Evolutionary conservation across 2,113 vertebrate genomes (phyloP), one percentile per base, ranked within the genome.

Genomic region (Hypocryptadius cinnamomeus): DNA sequence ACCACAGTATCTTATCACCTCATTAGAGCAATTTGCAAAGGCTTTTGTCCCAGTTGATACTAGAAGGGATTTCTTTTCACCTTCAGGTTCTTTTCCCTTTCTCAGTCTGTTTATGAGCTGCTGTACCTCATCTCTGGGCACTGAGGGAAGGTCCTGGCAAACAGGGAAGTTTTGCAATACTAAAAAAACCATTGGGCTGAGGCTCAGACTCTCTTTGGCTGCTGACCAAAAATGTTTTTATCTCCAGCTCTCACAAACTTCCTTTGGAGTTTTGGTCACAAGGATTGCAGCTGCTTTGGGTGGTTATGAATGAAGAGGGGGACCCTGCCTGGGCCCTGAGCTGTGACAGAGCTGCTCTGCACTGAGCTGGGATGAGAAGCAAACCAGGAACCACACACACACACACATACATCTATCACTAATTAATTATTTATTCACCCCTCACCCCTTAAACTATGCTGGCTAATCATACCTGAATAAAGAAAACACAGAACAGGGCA

Each of bases 221-320:
- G 44, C 60, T 83, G 64, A 66, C 82, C 64, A 92, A 70, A 83
- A 85, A 15, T 14, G n/a, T 30, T 90, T 90, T 96, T 95, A 96
- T 73, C 81, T 94, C 42, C 78, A 89, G 79, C 50, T 85, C 87
- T 79, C 94, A 87, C 2, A 0, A 93, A 79, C 59, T 93, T 94
- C 89, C 92, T 83, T 2, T 48, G 40, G 54, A 64, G 47, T 37
- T 56, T 0, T 40, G 74, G 59, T 73, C 70, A 65, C 1, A 2
- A 77, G 63, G 25, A 53, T 0, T 66, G 39, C 71, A 87, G 76
- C 68, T 88, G 51, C 2, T 87, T 37, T 69, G 76, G 27, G 59
- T 64, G 71, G 24, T 64, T 87, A 45, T 68, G 94, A 94, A 91
- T 56, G 68, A 80, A 85, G 31, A 50, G 18, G 44, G 24, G 68